Evolutionary conservation across 2,888 invertebrate genomes (phyloP), one percentile per base, ranked within the genome.

Genomic region (Chloroclystis v-ata): DNA sequence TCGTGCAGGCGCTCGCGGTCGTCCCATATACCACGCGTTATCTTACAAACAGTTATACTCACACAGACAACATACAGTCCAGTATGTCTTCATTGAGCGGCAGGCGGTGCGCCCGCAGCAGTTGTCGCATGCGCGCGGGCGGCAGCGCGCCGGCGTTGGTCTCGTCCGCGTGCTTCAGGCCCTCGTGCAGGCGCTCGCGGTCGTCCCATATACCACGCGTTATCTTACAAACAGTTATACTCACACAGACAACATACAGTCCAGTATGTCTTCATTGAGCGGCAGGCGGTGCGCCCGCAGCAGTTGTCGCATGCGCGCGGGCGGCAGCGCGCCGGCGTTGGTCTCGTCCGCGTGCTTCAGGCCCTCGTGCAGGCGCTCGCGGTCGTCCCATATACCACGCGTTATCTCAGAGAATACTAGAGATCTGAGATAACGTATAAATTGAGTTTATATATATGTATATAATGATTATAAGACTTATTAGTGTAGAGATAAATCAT

Each of bases 301-400:
- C 13, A 93, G 80, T 12, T 91, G 91, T 25, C 93, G 89, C 20
- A 94, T 68, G 12, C 91, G 89, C 0, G 89, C 76, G 47, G 86
- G 79, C 0, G 90, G 61, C 25, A 95, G 69, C 52, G 82, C 89
- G 9, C 93, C 92, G 4, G 82, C 78, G 47, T 89, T 89, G 0
- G 75, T 61, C 7, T 70, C 78, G 42, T 89, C 88, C 0, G 81
- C 81, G 48, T 86, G 87, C 37, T 68, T 16, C 4, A 87, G 52
- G 0, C 84, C 83, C 40, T 87, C 87, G 6, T 60, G 69, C 0
- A 87, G 69, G 2, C 82, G 76, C 0, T 65, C 72, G 1, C 92
- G 84, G 49, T 92, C 92, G 61, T 93, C 91, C 93, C 94, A 95
- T 2, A 95, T 71, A 2, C 89, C 90, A 16, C 93, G 89, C n/a